Percentiles rank a stretch among this genome's conserved stretches.
Conservation (phyloP, 2,888 invertebrate genomes). For the Xestia c-nigrum region DNA sequence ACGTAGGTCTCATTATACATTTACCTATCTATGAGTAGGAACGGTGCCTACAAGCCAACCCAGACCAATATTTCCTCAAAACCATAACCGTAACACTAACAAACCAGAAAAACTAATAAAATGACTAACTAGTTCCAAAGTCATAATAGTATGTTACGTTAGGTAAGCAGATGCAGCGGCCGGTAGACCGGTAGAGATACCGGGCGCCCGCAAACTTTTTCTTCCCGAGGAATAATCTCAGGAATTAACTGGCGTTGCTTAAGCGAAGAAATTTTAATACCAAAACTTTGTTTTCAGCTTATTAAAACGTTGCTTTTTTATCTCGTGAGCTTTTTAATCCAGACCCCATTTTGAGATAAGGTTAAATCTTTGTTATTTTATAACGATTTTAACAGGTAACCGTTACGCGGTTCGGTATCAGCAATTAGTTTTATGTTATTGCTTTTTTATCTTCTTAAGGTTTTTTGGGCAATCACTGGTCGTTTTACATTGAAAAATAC, state of each 20-base stretch:
- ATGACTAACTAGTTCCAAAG: slow-evolving; percentile 66
- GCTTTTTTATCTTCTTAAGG: slow-evolving; percentile 41
- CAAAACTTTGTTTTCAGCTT: slow-evolving; percentile 77
- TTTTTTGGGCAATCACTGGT: slow-evolving; percentile 6
- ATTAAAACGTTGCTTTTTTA: slow-evolving; percentile 73
- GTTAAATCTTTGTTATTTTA: slow-evolving; percentile 60
- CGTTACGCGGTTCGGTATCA: slow-evolving; percentile 50
- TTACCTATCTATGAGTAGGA: not conserved
- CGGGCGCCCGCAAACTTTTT: slow-evolving; percentile 72
- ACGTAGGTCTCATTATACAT: not conserved
- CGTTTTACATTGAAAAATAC: slow-evolving; percentile 8
- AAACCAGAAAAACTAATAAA: slow-evolving; percentile 61
- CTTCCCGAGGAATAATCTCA: slow-evolving; percentile 75
- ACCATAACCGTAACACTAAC: slow-evolving; percentile 51
- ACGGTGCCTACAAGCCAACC: not conserved
- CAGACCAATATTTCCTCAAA: slow-evolving; percentile 20
- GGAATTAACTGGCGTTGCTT: slow-evolving; percentile 76
- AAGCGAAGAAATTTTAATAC: slow-evolving; percentile 76
- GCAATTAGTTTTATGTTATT: slow-evolving; percentile 60
- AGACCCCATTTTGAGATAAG: slow-evolving; percentile 64
- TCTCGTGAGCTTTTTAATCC: slow-evolving; percentile 66
- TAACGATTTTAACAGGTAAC: slow-evolving; percentile 55
- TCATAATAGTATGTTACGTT: slow-evolving; percentile 68
- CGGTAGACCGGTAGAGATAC: slow-evolving; percentile 61
- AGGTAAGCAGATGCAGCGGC: slow-evolving; percentile 69